Base-by-base conservation (phyloP, 1,140 invertebrate genomes). In the Drosophila orena region DNA sequence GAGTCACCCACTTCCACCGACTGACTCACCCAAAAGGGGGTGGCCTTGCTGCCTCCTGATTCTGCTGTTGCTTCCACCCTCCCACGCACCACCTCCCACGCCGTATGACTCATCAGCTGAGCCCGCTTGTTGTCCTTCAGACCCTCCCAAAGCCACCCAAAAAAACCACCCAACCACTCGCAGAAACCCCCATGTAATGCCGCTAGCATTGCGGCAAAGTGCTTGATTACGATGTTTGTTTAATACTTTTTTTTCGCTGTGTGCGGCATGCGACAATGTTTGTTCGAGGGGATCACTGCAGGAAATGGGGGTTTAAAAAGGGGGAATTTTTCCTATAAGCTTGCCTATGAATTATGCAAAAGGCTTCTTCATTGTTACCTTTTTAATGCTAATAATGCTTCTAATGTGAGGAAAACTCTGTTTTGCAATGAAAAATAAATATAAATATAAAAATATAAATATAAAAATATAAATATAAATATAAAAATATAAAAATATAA, bases 141-240 rank as follows among this genome's bases (percentile, higher is more conserved):
- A 27, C 65, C 22, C 37, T 15, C 6, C 12, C 15, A 42, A 7
- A 37, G 15, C 38, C 10, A 17, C 35, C 35, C 14, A 14, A 14
- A 38, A 20, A 17, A 20, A 17, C 11, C 24, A 11, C 34, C 27
- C n/a, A 34, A 30, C 49, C 50, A 59, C 53, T 27, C 50, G 35
- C 27, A 20, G 46, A 30, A 30, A 7, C 37, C 35, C 35, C 15
- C 44, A 50, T 66, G 64, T 50, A 66, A 66, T 71, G 80, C 59
- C 60, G 59, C 61, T 64, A 54, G 59, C 43, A 73, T 80, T 64
- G 74, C 74, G 42, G 49, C 83, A 88, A 86, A 86, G 72, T 81
- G 77, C 74, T 88, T 81, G 78, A 88, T 86, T 88, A 86, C 78
- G 78, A 78, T 86, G 81, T 88, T 86, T 86, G 78, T 74, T 78